Evolutionary conservation across 1,140 invertebrate species (phyloP), one percentile per base, ranked within the genome.

Genomic region (Anastrepha obliqua): DNA sequence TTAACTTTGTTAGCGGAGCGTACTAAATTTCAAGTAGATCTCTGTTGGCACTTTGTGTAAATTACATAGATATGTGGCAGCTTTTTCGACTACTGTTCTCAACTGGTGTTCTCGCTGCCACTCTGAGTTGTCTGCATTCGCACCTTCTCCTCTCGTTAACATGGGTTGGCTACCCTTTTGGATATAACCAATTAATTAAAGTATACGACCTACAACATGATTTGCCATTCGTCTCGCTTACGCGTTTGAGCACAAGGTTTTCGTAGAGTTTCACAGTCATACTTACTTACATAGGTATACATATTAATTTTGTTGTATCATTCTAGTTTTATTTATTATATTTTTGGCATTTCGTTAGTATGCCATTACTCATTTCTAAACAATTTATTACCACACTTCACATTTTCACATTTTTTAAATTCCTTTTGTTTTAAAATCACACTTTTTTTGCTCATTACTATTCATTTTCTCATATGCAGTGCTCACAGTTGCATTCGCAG

Each of bases 201-300:
- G 5, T 62, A 0, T 62, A 62, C 15, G 13, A 62, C n/a, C 13
- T 15, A 62, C 13, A 17, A 62, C 5, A 62, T 62, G 15, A 62
- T 62, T 62, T 62, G 13, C 15, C 60, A 62, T 62, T 62, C n/a
- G 60, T n/a, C n/a, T 62, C n/a, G 60, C 60, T 62, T n/a, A 62
- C n/a, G 60, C 60, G 9, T n/a, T 13, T 55, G 51, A 55, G 51
- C 51, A 8, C 11, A 55, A 55, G 51, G 51, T 55, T 55, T 55
- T 55, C 6, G 7, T 13, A 13, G 7, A 8, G 13, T 58, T 13
- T 58, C 58, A 58, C 58, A 58, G 9, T 13, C 60, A 62, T 62
- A 62, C n/a, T n/a, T 55, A 55, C 51, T 2, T 55, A 55, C 51
- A 55, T 55, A 55, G 6, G 51, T 55, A 11, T 11, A 55, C 11